Conservation (phyloP, 2,113 vertebrate genomes). For the Ptilonorhynchus violaceus region DNA sequence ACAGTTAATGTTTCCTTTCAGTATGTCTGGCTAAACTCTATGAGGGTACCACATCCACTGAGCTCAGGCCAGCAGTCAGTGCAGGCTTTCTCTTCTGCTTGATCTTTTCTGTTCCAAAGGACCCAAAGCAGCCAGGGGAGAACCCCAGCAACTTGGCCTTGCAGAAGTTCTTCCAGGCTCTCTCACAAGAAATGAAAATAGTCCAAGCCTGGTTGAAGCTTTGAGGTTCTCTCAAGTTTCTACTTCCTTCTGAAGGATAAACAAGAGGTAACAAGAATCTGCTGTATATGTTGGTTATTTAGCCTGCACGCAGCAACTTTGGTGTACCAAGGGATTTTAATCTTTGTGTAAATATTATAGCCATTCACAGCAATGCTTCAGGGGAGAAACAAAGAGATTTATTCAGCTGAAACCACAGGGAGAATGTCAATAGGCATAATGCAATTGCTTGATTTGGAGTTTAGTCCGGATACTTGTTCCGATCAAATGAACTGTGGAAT, state of each 20-base stretch:
- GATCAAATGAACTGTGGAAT: constrained; percentile 59
- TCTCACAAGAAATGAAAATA: constrained; percentile 41
- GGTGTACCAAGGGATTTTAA: constrained; percentile 41
- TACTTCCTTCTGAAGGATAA: constrained; percentile 51
- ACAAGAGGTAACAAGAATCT: constrained; percentile 47
- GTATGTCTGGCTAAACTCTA: neutral
- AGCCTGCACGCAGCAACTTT: constrained; percentile 8
- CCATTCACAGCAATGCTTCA: constrained; percentile 29
- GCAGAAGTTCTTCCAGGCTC: neutral
- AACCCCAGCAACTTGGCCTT: constrained; percentile 1
- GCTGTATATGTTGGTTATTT: constrained; percentile 44
- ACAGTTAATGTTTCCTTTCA: neutral
- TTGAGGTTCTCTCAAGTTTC: constrained; percentile 67
- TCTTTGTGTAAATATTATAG: constrained; percentile 54
- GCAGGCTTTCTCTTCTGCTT: neutral
- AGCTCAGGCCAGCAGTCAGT: neutral
- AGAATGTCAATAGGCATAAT: constrained; percentile 48
- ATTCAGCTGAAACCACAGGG: constrained; percentile 63
- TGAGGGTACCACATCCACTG: accelerated
- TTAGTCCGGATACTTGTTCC: constrained; percentile 5
- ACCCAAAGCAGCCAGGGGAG: neutral
- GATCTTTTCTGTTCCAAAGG: neutral
- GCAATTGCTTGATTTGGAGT: constrained; percentile 58
- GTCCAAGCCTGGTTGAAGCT: constrained; percentile 19
- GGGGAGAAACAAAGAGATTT: constrained; percentile 54